phyloP scores from a whole-genome alignment of 2,113 vertebrate species.

The Edolisoma coerulescens region DNA sequence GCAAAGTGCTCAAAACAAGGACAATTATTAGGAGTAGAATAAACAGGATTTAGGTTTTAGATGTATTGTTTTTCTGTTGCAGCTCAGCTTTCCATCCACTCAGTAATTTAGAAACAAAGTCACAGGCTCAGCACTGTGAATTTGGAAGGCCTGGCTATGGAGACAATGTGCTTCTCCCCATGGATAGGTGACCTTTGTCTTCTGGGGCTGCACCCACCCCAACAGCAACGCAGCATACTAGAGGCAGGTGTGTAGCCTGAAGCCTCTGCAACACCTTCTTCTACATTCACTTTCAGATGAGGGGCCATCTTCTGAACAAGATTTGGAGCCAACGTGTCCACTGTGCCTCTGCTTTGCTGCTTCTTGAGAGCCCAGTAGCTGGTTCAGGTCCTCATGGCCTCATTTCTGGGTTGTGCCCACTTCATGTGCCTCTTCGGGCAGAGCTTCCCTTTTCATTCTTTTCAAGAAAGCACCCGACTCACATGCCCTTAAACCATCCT shows the following conservation, averaged over 20 bases:
- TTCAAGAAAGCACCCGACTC: not conserved
- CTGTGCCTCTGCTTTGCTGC: not conserved
- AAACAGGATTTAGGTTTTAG: not conserved
- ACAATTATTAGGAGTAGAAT: not conserved
- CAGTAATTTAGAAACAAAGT: not conserved
- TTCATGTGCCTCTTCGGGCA: not conserved
- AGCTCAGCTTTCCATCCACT: not conserved
- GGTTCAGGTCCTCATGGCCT: not conserved
- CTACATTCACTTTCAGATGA: not conserved
- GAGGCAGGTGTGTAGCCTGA: not conserved
- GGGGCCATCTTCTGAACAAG: not conserved
- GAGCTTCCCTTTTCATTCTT: not conserved
- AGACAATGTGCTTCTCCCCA: not conserved
- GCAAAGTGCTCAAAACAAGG: not conserved
- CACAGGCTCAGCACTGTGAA: not conserved
- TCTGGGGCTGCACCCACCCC: not conserved
- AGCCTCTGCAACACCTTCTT: not conserved
- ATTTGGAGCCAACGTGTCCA: not conserved
- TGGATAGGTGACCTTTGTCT: not conserved
- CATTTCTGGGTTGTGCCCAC: accelerated
- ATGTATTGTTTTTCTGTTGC: not conserved
- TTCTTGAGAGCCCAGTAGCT: not conserved
- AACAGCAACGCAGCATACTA: not conserved
- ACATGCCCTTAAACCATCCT: not conserved
- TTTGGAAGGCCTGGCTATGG: not conserved